phyloP scores from a whole-genome alignment of 2,888 invertebrate genomes.

The Leucophenga montana region DNA sequence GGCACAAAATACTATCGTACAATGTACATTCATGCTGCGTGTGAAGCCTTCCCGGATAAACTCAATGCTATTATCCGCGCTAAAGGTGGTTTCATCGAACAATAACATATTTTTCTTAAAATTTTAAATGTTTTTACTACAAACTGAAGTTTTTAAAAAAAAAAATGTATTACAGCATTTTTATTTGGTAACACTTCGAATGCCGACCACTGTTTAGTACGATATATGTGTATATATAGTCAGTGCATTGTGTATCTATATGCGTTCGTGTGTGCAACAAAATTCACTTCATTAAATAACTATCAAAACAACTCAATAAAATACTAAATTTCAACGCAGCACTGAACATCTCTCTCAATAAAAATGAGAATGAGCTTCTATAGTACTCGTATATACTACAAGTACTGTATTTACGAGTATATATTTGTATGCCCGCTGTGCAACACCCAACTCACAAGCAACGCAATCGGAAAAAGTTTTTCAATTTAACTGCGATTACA shows the following conservation, averaged over 20 bases:
- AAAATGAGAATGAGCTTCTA: neutral
- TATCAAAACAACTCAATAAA: constrained; percentile 67
- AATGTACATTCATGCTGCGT: too few relatives aligned
- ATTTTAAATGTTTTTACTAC: too few relatives aligned
- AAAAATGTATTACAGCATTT: too few relatives aligned
- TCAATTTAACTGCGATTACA: constrained; percentile 59
- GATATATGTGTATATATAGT: constrained; percentile 37
- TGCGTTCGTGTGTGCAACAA: constrained; percentile 47
- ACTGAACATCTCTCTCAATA: neutral
- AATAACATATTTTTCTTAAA: too few relatives aligned
- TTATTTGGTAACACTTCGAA: too few relatives aligned
- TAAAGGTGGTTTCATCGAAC: too few relatives aligned
- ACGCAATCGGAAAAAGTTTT: constrained; percentile 53
- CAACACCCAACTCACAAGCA: constrained; percentile 31
- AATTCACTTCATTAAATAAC: constrained; percentile 64
- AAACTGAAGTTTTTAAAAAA: too few relatives aligned
- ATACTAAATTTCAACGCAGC: constrained; percentile 52
- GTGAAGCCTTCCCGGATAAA: too few relatives aligned
- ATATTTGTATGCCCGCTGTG: constrained; percentile 20
- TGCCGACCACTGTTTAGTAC: too few relatives aligned
- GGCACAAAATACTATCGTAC: too few relatives aligned
- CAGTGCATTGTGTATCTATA: constrained; percentile 43
- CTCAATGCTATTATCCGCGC: too few relatives aligned
- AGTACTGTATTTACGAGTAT: constrained; percentile 13
- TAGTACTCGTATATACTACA: neutral